Evolutionary conservation across 2,888 invertebrate species (phyloP).

Genomic region (Ashinkailepas kermadecensis): DNA sequence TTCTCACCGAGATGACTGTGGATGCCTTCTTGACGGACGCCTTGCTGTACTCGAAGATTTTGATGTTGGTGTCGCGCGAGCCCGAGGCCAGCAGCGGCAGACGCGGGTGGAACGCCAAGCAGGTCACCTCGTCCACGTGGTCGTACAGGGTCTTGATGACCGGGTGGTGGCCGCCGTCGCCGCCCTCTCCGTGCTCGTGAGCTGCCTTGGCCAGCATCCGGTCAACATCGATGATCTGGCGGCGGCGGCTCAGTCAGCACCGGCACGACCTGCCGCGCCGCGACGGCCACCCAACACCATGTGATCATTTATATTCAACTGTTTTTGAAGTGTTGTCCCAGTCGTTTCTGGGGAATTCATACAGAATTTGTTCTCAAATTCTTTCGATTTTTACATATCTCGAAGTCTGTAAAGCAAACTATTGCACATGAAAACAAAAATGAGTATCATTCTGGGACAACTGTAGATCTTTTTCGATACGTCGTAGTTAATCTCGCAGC

Average conservation of each 20-base stretch:
- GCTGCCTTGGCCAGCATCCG: slow-evolving; percentile 97
- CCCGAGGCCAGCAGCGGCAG: slow-evolving; percentile 93
- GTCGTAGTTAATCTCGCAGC: no score
- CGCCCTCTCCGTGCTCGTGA: slow-evolving; percentile 70
- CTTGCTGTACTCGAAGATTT: slow-evolving; percentile 96
- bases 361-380: no score
- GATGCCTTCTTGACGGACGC: slow-evolving; percentile 97
- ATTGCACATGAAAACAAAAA: no score
- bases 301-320: no score
- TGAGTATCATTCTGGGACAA: no score
- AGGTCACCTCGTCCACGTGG: slow-evolving; percentile 95
- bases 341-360: no score
- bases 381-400: no score
- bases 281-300: not conserved
- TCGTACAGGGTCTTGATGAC: slow-evolving; percentile 96
- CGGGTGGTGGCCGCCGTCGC: slow-evolving; percentile 76
- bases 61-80: slow-evolving; percentile 85
- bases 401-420: no score
- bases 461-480: no score
- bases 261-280: not conserved
- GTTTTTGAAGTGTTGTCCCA: no score
- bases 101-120: slow-evolving; percentile 91
- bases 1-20: slow-evolving; percentile 76
- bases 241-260: not conserved
- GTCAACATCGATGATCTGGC: slow-evolving; percentile 90